Evolutionary conservation across 1,140 invertebrate genomes (phyloP), one percentile per base, ranked within the genome.

Genomic region (Dufourea novaeangliae): DNA sequence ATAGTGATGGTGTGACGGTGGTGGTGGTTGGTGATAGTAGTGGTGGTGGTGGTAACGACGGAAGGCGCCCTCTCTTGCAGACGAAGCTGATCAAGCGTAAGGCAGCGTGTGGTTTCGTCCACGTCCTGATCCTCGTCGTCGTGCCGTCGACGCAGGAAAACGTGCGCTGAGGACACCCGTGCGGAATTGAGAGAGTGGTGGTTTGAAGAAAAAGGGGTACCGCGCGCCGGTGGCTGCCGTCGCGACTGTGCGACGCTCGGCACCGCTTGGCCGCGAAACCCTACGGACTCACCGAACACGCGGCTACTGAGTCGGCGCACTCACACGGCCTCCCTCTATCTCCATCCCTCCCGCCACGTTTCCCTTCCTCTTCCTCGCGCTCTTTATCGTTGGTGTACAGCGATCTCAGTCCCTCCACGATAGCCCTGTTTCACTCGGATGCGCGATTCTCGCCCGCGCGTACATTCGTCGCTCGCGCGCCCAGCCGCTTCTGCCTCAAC

Each of bases 211-310:
- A 81, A 84, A 77, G 88, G 85, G 88, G 88, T 88, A 88, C 90
- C 89, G 90, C 90, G 91, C 91, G 90, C 89, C 91, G 91, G 89
- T 92, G 90, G 89, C 89, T 92, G 91, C 90, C 91, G 91, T 92
- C 91, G 91, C 91, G 91, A 92, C 91, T 92, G 89, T 92, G 90
- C 90, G 88, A 88, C 90, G 88, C 87, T 87, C 88, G 82, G 82
- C 86, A 81, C 86, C 87, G 87, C 86, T 88, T 86, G 68, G 85
- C 87, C 87, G 88, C 88, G 88, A 89, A 91, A 91, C 90, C 90
- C 90, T 90, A 84, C 87, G 87, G 85, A 86, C 86, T 85, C 86
- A 87, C 86, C 85, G 87, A 88, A 87, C 91, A 91, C 91, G 91
- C 90, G 91, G 90, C 88, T 88, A 90, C 91, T 90, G 91, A 91